Percentiles rank a stretch among this genome's conserved stretches.
phyloP scores from a whole-genome alignment of 2,113 vertebrate genomes.

The Lophochroa leadbeateri region DNA sequence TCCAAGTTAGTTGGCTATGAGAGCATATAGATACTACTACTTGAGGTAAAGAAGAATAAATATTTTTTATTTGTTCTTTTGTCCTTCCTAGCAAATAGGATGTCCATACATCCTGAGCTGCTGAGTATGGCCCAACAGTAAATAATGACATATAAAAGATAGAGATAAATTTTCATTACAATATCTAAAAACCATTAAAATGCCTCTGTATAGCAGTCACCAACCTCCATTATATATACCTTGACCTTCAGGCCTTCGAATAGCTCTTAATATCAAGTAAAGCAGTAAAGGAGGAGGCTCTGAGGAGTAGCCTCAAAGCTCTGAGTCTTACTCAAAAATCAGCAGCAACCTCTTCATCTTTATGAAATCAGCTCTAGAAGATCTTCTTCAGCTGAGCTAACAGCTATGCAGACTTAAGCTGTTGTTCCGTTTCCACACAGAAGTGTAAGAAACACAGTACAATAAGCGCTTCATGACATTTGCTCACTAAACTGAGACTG shows the following conservation, averaged over 20 bases:
- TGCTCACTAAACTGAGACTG: background rate
- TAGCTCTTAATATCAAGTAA: background rate
- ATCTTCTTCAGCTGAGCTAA: background rate
- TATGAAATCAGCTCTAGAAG: background rate
- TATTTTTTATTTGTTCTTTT: background rate
- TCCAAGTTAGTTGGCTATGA: conserved; percentile 7
- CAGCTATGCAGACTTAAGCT: background rate
- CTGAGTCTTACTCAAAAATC: background rate
- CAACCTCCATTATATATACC: background rate
- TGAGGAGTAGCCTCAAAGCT: background rate
- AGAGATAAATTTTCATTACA: background rate
- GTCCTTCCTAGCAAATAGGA: background rate
- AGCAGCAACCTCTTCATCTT: background rate
- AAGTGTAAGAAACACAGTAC: background rate
- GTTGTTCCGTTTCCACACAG: background rate
- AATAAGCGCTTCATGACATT: background rate
- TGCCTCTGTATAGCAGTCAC: background rate
- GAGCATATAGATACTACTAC: conserved; percentile 12
- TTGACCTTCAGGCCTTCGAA: background rate
- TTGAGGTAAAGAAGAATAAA: conserved; percentile 19
- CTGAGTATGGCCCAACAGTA: background rate
- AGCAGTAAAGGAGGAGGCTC: background rate
- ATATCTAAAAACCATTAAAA: background rate
- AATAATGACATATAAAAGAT: background rate
- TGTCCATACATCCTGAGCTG: background rate